Evolutionary conservation across 1,140 invertebrate genomes (phyloP).

Genomic region (Mactra quadrangularis): DNA sequence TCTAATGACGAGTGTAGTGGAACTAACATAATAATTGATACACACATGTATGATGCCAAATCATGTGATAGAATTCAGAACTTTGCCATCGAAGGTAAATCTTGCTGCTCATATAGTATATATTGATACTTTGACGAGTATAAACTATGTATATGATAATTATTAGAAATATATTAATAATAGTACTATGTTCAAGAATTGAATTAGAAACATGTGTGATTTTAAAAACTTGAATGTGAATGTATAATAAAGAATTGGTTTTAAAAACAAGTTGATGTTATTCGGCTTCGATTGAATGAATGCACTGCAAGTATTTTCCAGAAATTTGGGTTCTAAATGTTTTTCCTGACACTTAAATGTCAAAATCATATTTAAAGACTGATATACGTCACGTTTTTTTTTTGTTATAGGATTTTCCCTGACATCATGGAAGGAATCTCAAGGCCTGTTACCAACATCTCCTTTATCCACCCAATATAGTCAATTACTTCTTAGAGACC

Average conservation of each 20-base stretch:
- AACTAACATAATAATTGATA: not conserved
- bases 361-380: too few relatives aligned
- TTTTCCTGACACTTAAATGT: too few relatives aligned
- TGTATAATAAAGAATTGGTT: too few relatives aligned
- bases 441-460: not conserved
- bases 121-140: not conserved
- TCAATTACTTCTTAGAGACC: conserved; percentile 6
- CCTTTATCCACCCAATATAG: not conserved
- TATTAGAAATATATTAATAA: not conserved
- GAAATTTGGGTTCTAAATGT: too few relatives aligned
- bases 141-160: not conserved
- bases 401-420: conserved; percentile 19
- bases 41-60: not conserved
- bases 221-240: too few relatives aligned
- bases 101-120: not conserved
- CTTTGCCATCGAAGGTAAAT: too few relatives aligned
- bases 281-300: too few relatives aligned
- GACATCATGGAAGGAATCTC: not conserved
- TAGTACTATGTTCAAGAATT: not conserved
- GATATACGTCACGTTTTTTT: too few relatives aligned
- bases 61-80: not conserved
- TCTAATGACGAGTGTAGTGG: not conserved
- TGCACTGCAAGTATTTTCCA: too few relatives aligned
- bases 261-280: too few relatives aligned
- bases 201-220: not conserved